Percentiles rank a stretch among this genome's conserved stretches.
These are phyloP conservation scores for Drosophila fulvimacula DNA, from an alignment of 2,888 invertebrate species.

Conservation along the genomic window DNA sequence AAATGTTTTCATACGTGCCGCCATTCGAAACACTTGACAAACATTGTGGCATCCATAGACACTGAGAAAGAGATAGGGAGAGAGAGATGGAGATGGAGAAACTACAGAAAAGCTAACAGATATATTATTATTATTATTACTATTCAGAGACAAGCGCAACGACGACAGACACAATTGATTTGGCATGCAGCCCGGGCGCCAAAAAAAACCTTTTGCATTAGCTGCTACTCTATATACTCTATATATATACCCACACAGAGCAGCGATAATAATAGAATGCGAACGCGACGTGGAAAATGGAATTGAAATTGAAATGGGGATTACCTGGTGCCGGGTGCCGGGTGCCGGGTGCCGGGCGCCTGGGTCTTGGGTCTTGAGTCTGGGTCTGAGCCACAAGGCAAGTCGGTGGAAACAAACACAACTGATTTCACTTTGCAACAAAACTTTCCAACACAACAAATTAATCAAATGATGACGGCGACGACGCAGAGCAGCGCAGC, in stretches of 20 bases:
- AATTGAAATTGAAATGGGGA: slow-evolving; percentile 53
- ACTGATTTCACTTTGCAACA: slow-evolving; percentile 74
- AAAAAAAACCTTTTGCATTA: slow-evolving; percentile 66
- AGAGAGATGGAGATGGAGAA: slow-evolving; percentile 33
- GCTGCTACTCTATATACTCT: slow-evolving; percentile 17
- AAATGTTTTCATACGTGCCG: slow-evolving; percentile 56
- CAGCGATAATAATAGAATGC: slow-evolving; percentile 64
- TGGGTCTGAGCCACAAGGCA: slow-evolving; percentile 31
- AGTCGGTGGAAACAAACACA: slow-evolving; percentile 53
- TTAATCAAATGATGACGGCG: slow-evolving; percentile 73
- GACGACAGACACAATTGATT: slow-evolving; percentile 72
- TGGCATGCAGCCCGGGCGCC: slow-evolving; percentile 67
- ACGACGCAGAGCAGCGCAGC: slow-evolving; percentile 37
- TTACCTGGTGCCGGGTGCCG: slow-evolving; percentile 1
- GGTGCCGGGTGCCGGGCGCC: neutral
- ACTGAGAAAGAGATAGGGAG: slow-evolving; percentile 19
- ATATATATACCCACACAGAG: slow-evolving; percentile 30
- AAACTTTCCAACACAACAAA: slow-evolving; percentile 75
- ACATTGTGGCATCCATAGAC: slow-evolving; percentile 41
- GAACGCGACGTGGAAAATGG: slow-evolving; percentile 71
- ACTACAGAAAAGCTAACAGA: slow-evolving; percentile 31
- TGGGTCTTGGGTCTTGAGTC: slow-evolving; percentile 5
- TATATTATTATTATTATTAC: slow-evolving; percentile 74
- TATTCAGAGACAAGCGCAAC: slow-evolving; percentile 43
- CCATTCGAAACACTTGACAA: slow-evolving; percentile 73